Evolutionary conservation across 2,113 vertebrate species (phyloP).

Genomic region (Connochaetes taurinus): DNA sequence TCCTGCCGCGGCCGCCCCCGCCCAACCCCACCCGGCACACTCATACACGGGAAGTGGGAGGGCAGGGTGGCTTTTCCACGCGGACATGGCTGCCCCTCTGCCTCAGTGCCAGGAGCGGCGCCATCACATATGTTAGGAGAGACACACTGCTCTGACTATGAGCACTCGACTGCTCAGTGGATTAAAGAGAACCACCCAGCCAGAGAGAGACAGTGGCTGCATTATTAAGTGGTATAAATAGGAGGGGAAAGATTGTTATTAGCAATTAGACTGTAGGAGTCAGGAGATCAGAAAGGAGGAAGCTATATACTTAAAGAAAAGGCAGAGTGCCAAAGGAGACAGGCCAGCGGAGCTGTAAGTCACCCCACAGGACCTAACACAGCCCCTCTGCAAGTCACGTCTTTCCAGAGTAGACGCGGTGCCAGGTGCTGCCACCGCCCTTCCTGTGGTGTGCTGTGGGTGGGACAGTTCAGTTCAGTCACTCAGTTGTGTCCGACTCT

Average conservation of each 20-base stretch:
- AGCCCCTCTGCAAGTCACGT: neutral
- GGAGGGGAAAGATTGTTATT: conserved; percentile 62
- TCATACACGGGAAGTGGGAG: neutral
- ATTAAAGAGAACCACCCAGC: conserved; percentile 38
- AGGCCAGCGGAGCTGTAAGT: neutral
- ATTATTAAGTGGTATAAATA: conserved; percentile 70
- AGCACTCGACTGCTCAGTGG: conserved; percentile 26
- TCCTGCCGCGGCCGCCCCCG: neutral
- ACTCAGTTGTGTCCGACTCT: no score
- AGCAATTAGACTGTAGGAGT: neutral
- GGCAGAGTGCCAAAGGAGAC: neutral
- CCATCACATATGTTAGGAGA: neutral
- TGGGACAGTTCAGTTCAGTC: no score
- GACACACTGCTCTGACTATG: conserved; percentile 56
- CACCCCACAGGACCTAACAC: neutral
- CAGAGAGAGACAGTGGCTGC: conserved; percentile 20
- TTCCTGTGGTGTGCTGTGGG: accelerated
- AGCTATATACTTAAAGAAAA: conserved; percentile 32
- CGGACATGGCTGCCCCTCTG: neutral
- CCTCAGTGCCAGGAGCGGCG: neutral
- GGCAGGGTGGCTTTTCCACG: neutral
- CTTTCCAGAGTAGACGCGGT: neutral
- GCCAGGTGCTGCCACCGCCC: neutral
- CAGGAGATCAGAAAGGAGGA: conserved; percentile 62
- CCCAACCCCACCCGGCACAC: neutral